A percentile compares a stretch with the other conserved stretches of the same genome.
These are phyloP conservation scores for Aselliscus stoliczkanus DNA, from an alignment of 2,797 vertebrate genomes.

Conservation along the genomic window DNA sequence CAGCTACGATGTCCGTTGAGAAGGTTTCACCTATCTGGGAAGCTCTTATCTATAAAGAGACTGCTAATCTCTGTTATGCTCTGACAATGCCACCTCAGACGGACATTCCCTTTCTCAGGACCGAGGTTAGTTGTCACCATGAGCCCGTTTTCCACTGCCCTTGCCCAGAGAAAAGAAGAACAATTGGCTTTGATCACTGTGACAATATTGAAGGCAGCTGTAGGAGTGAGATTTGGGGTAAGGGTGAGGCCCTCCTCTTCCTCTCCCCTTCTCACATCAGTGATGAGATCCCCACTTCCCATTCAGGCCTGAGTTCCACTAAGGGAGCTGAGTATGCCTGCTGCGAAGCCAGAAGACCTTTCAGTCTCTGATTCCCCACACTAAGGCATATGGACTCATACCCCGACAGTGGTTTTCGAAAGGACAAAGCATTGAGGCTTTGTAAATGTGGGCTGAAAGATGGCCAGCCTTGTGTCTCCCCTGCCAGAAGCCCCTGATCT, in stretches of 20 bases:
- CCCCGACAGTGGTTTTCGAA: neutral
- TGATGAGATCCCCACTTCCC: neutral
- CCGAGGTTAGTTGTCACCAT: neutral
- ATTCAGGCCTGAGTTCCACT: neutral
- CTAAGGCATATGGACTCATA: neutral
- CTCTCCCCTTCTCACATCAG: neutral
- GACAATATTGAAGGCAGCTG: neutral
- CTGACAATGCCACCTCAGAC: neutral
- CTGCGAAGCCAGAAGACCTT: neutral
- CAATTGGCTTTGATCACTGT: neutral
- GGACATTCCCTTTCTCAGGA: neutral
- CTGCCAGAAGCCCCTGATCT: neutral
- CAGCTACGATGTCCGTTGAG: fast-evolving
- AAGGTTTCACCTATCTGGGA: neutral
- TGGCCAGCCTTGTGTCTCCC: neutral
- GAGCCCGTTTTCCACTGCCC: neutral
- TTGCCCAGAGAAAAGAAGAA: neutral
- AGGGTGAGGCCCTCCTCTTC: neutral
- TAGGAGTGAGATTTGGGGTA: neutral
- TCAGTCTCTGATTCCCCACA: neutral
- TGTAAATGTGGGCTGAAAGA: neutral
- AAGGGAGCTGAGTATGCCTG: neutral
- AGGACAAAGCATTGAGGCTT: neutral
- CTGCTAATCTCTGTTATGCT: neutral
- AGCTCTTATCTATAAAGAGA: neutral